Percentiles rank a stretch among this genome's conserved stretches.
phyloP scores from a whole-genome alignment of 2,797 vertebrate species.

The Fratercula arctica region DNA sequence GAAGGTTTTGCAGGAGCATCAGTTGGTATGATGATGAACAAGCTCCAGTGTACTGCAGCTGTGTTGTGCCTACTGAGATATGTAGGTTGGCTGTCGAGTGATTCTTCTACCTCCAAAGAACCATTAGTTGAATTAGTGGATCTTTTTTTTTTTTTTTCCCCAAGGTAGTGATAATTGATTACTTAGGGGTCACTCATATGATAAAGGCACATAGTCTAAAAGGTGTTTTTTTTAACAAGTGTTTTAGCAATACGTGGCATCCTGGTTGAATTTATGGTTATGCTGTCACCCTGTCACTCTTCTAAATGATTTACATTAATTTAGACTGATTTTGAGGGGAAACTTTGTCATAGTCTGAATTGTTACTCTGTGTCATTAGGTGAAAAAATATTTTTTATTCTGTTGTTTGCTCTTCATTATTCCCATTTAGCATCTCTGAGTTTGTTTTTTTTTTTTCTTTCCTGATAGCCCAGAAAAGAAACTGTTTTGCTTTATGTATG shows the following conservation, averaged over 20 bases:
- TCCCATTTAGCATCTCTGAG: background rate
- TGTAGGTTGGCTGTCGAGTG: background rate
- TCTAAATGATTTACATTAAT: background rate
- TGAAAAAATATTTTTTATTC: background rate
- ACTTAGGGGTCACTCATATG: background rate
- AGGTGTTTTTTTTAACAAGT: background rate
- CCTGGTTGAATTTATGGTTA: background rate
- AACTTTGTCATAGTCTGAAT: background rate
- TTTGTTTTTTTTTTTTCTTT: background rate
- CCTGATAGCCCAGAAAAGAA: background rate
- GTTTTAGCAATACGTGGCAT: background rate
- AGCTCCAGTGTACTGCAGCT: background rate
- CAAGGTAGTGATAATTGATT: background rate
- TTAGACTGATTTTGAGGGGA: background rate
- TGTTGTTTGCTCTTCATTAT: background rate
- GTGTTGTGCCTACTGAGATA: background rate
- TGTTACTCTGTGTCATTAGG: background rate
- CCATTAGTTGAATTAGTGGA: background rate
- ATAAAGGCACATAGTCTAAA: background rate
- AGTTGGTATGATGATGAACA: background rate
- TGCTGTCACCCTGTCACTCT: background rate
- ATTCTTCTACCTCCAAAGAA: background rate
- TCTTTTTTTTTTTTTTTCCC: background rate
- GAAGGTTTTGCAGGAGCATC: background rate
- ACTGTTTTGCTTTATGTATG: background rate